Evolutionary conservation across 2,113 vertebrate species (phyloP), one percentile per base, ranked within the genome.

Genomic region (Pontoporia blainvillei): DNA sequence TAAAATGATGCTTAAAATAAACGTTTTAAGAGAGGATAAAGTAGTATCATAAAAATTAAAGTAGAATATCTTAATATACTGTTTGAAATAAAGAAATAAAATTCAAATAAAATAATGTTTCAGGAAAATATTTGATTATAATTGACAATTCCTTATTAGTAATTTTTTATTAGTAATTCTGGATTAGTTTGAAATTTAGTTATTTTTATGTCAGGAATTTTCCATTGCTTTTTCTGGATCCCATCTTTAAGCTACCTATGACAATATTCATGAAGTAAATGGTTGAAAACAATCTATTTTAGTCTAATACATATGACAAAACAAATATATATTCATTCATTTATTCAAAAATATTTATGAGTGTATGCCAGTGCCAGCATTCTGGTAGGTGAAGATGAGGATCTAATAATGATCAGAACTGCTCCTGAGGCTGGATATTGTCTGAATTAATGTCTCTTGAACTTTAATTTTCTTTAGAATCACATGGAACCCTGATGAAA

Each of bases 31-130:
- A 4, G 23, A 10, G 1, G 8, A 61, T 86, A 62, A 61, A 13
- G 8, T 64, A 79, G 88, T 11, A 34, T 27, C 3, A 72, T 8
- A 52, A 13, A 93, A 79, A 76, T 49, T 52, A 66, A 69, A 15
- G 57, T 62, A 88, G 1, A 73, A 17, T 52, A n/a, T 46, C 31
- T 62, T 39, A 52, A 14, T 76, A 34, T 49, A 8, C 13, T 61
- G 0, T 76, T 27, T 71, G 31, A 61, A 73, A 76, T 20, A 86
- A 82, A 93, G 21, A 4, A 52, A 76, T n/a, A 54, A 76, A 36
- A 93, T 97, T 96, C 62, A 97, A 96, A 83, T 95, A 82, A 95
- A 66, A 66, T 67, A 73, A 17, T 90, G 31, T 9, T 96, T 57
- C 31, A 92, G 83, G 13, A 94, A 23, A 96, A 3, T 5, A 34